Conservation (phyloP, 1,140 invertebrate species). For the Drosophila pachea region DNA sequence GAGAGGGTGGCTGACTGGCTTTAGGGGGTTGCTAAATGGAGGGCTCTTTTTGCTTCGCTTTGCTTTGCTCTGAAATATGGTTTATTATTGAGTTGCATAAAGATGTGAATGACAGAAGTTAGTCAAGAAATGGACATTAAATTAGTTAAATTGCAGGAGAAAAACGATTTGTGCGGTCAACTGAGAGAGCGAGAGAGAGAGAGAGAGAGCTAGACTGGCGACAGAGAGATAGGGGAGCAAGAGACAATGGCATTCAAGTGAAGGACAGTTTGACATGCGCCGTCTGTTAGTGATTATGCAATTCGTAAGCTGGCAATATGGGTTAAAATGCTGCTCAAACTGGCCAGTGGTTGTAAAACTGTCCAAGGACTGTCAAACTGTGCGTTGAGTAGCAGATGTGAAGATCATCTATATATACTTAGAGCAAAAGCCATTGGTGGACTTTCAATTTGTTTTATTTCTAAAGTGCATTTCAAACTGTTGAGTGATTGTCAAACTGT, state of each 20-base stretch:
- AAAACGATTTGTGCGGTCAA: slow-evolving; percentile 34
- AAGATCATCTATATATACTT: too few relatives aligned
- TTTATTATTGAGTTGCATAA: slow-evolving; percentile 58
- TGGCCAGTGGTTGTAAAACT: not conserved
- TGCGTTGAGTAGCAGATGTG: not conserved
- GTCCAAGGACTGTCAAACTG: not conserved
- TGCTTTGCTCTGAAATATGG: slow-evolving; percentile 52
- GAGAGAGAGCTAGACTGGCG: not conserved
- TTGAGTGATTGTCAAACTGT: not conserved
- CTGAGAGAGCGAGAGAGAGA: slow-evolving; percentile 22
- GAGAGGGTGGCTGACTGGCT: slow-evolving; percentile 36
- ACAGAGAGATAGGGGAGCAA: too few relatives aligned
- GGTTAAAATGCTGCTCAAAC: slow-evolving; percentile 9
- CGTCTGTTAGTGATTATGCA: slow-evolving; percentile 32
- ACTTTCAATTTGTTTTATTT: too few relatives aligned
- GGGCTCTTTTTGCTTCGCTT: slow-evolving; percentile 52
- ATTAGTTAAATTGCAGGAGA: slow-evolving; percentile 50
- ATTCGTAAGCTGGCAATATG: slow-evolving; percentile 3
- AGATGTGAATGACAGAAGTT: slow-evolving; percentile 55
- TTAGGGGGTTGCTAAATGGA: slow-evolving; percentile 46
- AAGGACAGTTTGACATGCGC: slow-evolving; percentile 42
- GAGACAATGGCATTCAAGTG: too few relatives aligned
- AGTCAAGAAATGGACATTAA: slow-evolving; percentile 60
- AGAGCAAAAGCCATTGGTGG: too few relatives aligned
- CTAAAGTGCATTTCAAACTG: slow-evolving; percentile 2